A percentile compares a stretch with the other conserved stretches of the same genome.
phyloP scores from a whole-genome alignment of 2,797 vertebrate species.

The Arnoldichthys spilopterus region DNA sequence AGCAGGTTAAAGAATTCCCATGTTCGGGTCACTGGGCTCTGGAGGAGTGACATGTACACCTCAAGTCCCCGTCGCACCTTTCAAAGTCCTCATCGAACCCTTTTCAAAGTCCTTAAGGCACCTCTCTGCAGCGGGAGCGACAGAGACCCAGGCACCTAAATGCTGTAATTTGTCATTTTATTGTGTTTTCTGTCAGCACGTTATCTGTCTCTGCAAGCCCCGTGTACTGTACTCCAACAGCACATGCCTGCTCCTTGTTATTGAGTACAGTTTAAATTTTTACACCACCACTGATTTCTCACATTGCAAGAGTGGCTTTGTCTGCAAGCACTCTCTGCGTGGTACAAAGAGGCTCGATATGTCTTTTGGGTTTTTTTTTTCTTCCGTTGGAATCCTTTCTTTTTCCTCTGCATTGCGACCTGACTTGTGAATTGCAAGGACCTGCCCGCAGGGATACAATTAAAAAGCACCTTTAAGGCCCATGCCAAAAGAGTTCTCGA shows the following conservation, averaged over 20 bases:
- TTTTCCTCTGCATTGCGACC: slow-evolving; percentile 59
- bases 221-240: neutral
- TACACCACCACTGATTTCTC: neutral
- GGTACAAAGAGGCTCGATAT: slow-evolving; percentile 26
- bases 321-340: slow-evolving; percentile 15
- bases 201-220: slow-evolving; percentile 4
- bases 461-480: slow-evolving; percentile 75
- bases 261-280: neutral
- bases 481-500: slow-evolving; percentile 75
- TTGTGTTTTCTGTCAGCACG: slow-evolving; percentile 20
- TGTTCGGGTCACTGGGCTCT: slow-evolving; percentile 71
- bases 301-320: neutral
- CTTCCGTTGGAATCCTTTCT: slow-evolving; percentile 42
- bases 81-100: slow-evolving; percentile 42
- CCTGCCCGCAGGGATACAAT: slow-evolving; percentile 73
- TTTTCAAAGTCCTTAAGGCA: slow-evolving; percentile 43
- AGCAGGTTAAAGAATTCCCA: slow-evolving; percentile 80
- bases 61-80: slow-evolving; percentile 46
- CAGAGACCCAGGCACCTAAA: neutral
- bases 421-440: slow-evolving; percentile 59
- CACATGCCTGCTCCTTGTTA: neutral
- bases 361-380: slow-evolving; percentile 34
- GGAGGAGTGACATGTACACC: slow-evolving; percentile 57
- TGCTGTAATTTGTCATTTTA: slow-evolving; percentile 26
- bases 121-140: slow-evolving; percentile 24